phyloP scores from a whole-genome alignment of 2,113 vertebrate genomes.

The Notiomystis cincta region DNA sequence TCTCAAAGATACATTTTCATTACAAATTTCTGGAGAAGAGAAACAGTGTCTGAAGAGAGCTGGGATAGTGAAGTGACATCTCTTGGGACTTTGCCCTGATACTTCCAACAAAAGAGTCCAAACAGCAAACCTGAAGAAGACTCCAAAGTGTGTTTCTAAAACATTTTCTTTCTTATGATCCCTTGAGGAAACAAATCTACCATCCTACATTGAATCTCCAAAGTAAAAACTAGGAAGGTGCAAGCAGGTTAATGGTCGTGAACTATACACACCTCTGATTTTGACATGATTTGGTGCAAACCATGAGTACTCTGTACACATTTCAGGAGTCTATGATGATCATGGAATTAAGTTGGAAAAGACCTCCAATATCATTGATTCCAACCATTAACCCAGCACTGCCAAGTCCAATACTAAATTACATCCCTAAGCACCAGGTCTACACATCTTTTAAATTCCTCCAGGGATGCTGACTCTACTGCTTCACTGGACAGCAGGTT shows the following conservation, averaged over 20 bases:
- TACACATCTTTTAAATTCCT: background rate
- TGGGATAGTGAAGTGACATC: background rate
- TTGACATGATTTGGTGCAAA: background rate
- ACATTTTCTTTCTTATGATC: background rate
- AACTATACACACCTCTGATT: background rate
- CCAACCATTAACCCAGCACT: background rate
- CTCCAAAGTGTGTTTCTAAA: background rate
- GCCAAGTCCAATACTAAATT: background rate
- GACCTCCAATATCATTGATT: background rate
- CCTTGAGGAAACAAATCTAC: background rate
- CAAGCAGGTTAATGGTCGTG: background rate
- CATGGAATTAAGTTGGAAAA: background rate
- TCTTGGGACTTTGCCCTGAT: background rate
- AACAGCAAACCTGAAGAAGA: background rate
- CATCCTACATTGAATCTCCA: background rate
- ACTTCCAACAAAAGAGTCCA: background rate
- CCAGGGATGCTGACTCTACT: background rate
- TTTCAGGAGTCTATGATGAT: background rate
- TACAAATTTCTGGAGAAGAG: background rate
- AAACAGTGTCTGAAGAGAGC: background rate
- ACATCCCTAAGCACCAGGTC: fast-evolving
- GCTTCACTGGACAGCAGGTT: background rate
- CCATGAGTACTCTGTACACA: fast-evolving
- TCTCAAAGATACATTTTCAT: background rate
- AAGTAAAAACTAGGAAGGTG: background rate